These are phyloP conservation scores for Coleophora flavipennella DNA, from an alignment of 2,888 invertebrate species.

Conservation along the genomic window DNA sequence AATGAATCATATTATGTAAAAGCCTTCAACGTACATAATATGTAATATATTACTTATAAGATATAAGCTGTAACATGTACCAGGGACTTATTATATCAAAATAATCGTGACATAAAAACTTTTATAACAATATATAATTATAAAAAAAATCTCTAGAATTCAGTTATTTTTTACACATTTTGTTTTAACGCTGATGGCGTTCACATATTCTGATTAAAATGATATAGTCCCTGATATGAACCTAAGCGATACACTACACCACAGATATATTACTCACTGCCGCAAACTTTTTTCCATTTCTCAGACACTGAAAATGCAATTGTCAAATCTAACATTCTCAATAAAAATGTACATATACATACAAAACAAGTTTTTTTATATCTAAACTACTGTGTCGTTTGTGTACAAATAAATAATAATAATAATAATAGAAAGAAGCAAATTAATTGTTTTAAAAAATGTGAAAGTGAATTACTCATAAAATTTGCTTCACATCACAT, in stretches of 20 bases:
- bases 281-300: constrained; percentile 68
- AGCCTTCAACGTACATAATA: not conserved
- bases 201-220: too few species aligned
- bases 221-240: constrained; percentile 5
- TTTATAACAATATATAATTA: too few species aligned
- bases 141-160: too few species aligned
- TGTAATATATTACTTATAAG: not conserved
- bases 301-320: constrained; percentile 69
- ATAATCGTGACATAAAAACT: too few species aligned
- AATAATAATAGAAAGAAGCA: constrained; percentile 5
- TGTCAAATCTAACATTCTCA: constrained; percentile 61
- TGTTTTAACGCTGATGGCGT: not conserved
- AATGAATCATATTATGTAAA: not conserved
- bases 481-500: not conserved
- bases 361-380: constrained; percentile 4
- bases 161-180: constrained; percentile 1
- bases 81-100: not conserved
- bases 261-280: constrained; percentile 63
- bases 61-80: not conserved
- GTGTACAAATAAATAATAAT: constrained; percentile 10
- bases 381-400: constrained; percentile 7
- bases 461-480: not conserved
- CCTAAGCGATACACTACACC: constrained; percentile 44
- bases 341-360: constrained; percentile 29
- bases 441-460: not conserved